phyloP scores from a whole-genome alignment of 2,797 vertebrate genomes.

The Cygnus olor region DNA sequence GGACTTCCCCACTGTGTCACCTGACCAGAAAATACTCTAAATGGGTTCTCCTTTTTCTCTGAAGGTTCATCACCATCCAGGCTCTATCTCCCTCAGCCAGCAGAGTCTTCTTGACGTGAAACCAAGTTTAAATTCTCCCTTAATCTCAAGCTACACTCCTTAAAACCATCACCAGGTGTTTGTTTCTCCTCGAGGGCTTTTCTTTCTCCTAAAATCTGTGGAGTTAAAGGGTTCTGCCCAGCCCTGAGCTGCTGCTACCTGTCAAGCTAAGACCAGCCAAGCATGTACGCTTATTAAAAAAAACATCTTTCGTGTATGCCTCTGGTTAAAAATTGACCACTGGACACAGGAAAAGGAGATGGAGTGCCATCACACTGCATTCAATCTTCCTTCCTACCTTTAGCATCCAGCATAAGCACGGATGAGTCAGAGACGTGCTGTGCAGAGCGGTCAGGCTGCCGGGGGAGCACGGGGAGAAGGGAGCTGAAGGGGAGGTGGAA shows the following conservation, averaged over 20 bases:
- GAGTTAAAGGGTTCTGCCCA: neutral
- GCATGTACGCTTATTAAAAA: accelerated
- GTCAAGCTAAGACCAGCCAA: neutral
- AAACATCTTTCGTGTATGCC: neutral
- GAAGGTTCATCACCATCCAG: neutral
- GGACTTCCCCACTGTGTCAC: neutral
- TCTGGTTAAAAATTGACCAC: neutral
- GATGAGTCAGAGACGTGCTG: neutral
- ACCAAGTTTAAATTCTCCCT: neutral
- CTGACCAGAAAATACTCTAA: neutral
- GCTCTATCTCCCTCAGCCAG: neutral
- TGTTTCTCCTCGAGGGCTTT: neutral
- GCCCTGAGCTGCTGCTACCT: neutral
- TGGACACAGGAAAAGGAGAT: neutral
- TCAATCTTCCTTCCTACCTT: neutral
- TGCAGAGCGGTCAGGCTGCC: too few species aligned
- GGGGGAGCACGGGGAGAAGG: neutral
- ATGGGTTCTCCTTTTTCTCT: neutral
- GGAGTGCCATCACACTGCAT: neutral
- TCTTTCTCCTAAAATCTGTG: neutral
- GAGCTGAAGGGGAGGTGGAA: neutral
- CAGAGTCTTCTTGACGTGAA: neutral
- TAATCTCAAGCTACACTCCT: neutral
- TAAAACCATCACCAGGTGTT: neutral
- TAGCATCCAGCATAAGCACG: accelerated